A percentile compares a stretch with the other conserved stretches of the same genome.
phyloP scores from a whole-genome alignment of 1,140 invertebrate species.

The Drosophila bipectinata region DNA sequence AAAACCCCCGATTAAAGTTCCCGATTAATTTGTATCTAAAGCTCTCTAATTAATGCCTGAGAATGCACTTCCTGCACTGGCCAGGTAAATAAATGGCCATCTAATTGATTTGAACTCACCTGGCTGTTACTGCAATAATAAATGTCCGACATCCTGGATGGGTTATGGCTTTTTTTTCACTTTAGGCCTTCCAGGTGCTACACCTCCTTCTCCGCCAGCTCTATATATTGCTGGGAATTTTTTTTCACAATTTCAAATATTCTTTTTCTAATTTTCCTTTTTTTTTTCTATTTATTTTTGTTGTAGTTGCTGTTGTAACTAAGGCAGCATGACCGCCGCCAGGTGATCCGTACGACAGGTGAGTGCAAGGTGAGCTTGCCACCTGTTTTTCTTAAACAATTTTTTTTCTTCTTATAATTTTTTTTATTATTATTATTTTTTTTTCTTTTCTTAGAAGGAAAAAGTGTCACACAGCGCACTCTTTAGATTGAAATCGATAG shows the following conservation, averaged over 20 bases:
- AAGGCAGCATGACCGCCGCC: conserved; percentile 29
- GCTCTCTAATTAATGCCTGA: not conserved
- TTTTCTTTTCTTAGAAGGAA: conserved; percentile 2
- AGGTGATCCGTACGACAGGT: conserved; percentile 18
- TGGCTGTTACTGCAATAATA: conserved; percentile 78
- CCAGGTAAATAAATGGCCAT: conserved; percentile 1
- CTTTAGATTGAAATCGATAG: conserved; percentile 37
- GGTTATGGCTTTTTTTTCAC: not conserved
- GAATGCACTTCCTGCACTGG: conserved; percentile 3
- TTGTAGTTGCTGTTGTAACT: not conserved
- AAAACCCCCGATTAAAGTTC: not conserved
- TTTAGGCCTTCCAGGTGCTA: conserved; percentile 9
- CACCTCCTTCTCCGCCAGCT: conserved; percentile 16
- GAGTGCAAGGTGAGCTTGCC: conserved; percentile 20
- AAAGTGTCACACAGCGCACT: conserved; percentile 45
- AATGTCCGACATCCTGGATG: conserved; percentile 75
- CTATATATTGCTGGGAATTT: not conserved
- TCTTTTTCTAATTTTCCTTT: not conserved
- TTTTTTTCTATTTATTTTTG: conserved; percentile 1
- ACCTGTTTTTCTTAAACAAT: conserved; percentile 49
- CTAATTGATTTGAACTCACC: conserved; percentile 48
- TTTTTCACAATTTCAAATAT: not conserved
- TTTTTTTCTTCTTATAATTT: conserved; percentile 4
- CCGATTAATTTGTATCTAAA: not conserved
- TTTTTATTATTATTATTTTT: not conserved